Percentiles rank a stretch among this genome's conserved stretches.
Evolutionary conservation across 2,888 invertebrate genomes (phyloP).

Genomic region (Phortica okadai): DNA sequence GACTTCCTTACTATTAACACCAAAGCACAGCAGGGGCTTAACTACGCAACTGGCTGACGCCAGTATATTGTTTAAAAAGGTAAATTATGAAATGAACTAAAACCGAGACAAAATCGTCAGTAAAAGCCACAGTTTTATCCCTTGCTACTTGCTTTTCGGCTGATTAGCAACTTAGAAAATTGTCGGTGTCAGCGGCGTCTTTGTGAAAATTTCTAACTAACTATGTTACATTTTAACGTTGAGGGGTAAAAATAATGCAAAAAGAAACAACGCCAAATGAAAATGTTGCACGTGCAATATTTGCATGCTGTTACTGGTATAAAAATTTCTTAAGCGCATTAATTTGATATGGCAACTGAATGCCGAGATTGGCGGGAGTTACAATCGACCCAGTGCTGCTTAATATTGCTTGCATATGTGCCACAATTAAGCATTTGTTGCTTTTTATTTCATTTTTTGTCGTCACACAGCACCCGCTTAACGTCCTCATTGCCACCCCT

Average conservation of each 20-base stretch:
- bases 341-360: conserved; percentile 34
- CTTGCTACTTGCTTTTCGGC: not conserved
- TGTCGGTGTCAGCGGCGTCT: conserved; percentile 8
- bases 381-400: conserved; percentile 37
- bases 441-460: conserved; percentile 26
- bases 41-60: conserved; percentile 58
- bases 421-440: conserved; percentile 66
- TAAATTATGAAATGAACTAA: conserved; percentile 13
- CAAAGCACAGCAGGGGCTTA: conserved; percentile 39
- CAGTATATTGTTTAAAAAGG: conserved; percentile 8
- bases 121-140: not conserved
- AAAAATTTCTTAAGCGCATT: conserved; percentile 61
- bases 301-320: conserved; percentile 45
- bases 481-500: not conserved
- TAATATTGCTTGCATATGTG: conserved; percentile 67
- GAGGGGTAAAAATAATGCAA: not conserved
- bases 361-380: not conserved
- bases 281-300: conserved; percentile 66
- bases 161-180: not conserved
- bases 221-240: not conserved
- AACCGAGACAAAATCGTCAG: not conserved
- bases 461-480: conserved; percentile 34
- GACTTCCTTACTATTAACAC: not conserved
- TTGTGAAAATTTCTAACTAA: conserved; percentile 4
- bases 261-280: conserved; percentile 9